Evolutionary conservation across 2,888 invertebrate species (phyloP).

Genomic region (Auanema sp.): DNA sequence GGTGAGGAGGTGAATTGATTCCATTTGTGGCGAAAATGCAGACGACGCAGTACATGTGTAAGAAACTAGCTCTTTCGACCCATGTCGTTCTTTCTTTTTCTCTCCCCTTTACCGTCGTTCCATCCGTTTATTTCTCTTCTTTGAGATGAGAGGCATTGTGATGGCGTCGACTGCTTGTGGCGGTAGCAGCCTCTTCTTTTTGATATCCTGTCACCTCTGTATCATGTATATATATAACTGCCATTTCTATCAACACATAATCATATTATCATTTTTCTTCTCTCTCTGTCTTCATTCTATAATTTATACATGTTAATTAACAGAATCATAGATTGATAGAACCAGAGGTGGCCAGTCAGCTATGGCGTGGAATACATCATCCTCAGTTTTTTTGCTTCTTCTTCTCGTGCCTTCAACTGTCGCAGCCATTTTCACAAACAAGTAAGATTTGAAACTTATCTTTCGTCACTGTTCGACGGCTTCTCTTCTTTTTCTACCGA

Average conservation of each 20-base stretch:
- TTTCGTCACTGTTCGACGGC: not conserved
- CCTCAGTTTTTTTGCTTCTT: conserved; percentile 8
- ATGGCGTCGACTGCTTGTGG: not conserved
- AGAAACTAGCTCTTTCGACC: not conserved
- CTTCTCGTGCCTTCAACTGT: not conserved
- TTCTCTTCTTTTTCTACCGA: too few relatives aligned
- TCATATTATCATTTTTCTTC: not conserved
- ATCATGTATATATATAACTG: not conserved
- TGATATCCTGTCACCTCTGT: conserved; percentile 26
- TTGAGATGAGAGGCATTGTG: conserved; percentile 5
- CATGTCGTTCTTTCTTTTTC: conserved; percentile 2
- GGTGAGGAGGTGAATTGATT: too few relatives aligned
- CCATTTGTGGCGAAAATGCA: too few relatives aligned
- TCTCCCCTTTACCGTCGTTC: not conserved
- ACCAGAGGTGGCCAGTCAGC: too few relatives aligned
- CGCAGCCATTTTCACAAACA: conserved; percentile 14
- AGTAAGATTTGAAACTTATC: conserved; percentile 6
- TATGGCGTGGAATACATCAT: conserved; percentile 7
- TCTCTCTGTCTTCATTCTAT: too few relatives aligned
- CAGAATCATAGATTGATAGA: too few relatives aligned
- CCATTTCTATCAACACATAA: conserved; percentile 20
- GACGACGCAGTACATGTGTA: too few relatives aligned
- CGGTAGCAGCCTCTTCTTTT: conserved; percentile 11
- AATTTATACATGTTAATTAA: too few relatives aligned
- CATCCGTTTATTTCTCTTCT: conserved; percentile 7